A percentile compares a stretch with the other conserved stretches of the same genome.
Conservation (phyloP, 2,888 invertebrate species). For the Hymenopus coronatus region DNA sequence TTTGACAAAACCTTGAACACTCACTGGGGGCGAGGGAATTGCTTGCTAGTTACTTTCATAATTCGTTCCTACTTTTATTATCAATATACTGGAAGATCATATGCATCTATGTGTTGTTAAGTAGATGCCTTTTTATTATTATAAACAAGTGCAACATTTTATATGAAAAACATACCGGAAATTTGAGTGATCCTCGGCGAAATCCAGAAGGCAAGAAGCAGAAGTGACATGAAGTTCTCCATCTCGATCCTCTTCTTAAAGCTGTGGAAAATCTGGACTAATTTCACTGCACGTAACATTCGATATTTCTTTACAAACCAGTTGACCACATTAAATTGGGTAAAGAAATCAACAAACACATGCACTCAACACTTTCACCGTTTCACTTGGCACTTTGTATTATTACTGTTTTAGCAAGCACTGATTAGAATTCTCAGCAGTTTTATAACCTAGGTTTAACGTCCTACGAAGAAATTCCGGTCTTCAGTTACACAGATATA, state of each 20-base stretch:
- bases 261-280: neutral
- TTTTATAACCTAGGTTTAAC: too few species aligned
- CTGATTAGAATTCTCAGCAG: too few species aligned
- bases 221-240: neutral
- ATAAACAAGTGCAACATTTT: neutral
- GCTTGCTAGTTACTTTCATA: too few species aligned
- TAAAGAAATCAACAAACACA: neutral
- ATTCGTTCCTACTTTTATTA: too few species aligned
- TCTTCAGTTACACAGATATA: neutral
- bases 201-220: neutral
- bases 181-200: neutral
- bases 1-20: too few species aligned
- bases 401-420: neutral
- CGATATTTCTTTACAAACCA: neutral
- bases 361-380: neutral
- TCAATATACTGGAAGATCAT: too few species aligned
- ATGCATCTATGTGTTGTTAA: too few species aligned
- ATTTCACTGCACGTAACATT: neutral
- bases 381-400: neutral
- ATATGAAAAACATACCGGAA: neutral
- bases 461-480: neutral
- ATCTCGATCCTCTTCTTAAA: neutral
- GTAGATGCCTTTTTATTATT: too few species aligned
- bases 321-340: neutral
- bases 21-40: too few species aligned